Evolutionary conservation across 1,140 invertebrate genomes (phyloP).

Genomic region (Leptestheria dahalacensis): DNA sequence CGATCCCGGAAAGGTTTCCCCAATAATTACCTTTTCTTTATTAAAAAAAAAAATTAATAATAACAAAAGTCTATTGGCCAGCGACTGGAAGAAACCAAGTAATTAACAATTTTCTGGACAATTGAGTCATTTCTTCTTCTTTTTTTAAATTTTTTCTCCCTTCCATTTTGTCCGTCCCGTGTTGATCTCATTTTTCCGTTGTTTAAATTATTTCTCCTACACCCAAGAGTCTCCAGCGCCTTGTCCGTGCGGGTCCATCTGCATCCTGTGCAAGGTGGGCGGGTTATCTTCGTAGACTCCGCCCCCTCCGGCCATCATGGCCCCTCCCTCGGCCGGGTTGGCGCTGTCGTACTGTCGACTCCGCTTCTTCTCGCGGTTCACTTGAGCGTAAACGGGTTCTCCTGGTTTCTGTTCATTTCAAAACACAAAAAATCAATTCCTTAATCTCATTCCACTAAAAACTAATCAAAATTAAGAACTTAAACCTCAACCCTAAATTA

Average conservation of each 20-base stretch:
- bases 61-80: no score
- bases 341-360: slow-evolving; percentile 40
- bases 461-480: no score
- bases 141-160: no score
- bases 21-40: no score
- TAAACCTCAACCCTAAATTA: no score
- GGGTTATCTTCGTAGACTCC: neutral
- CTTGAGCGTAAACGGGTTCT: slow-evolving; percentile 62
- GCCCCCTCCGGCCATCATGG: slow-evolving; percentile 1
- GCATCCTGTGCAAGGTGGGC: neutral
- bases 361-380: slow-evolving; percentile 62
- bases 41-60: no score
- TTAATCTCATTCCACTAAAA: no score
- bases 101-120: neutral
- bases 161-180: no score
- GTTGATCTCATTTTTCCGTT: no score
- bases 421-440: slow-evolving; percentile 11
- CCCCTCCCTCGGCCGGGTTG: neutral
- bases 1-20: no score
- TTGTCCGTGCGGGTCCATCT: slow-evolving; percentile 12
- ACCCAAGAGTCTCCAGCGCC: slow-evolving; percentile 17
- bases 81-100: no score
- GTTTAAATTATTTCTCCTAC: no score
- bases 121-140: neutral
- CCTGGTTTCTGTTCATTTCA: slow-evolving; percentile 36